Evolutionary conservation across 2,113 vertebrate genomes (phyloP), one percentile per base, ranked within the genome.

Genomic region (Dasypus novemcinctus): DNA sequence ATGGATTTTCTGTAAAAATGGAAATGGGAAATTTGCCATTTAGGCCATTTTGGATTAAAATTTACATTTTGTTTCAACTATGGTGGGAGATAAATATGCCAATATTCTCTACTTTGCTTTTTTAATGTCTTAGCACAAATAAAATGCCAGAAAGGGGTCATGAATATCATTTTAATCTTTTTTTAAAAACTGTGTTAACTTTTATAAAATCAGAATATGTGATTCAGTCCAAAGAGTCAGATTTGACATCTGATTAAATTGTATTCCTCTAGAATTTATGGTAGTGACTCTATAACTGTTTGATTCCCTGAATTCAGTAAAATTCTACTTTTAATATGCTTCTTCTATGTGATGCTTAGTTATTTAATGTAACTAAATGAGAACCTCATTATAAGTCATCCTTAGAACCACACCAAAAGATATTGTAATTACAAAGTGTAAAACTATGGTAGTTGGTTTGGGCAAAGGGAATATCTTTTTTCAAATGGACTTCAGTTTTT

Each of bases 21-120:
- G 29, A 95, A 95, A 84, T 66, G 78, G 46, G 29, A 83, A 79
- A 76, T 54, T 92, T 90, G 25, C 46, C 36, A 87, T 23, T 46
- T 69, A 66, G n/a, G 46, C 17, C 11, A 74, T 92, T 87, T 84
- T 72, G 17, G 0, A 29, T 80, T 93, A 64, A 93, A 90, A 89
- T 78, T 90, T 46, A 82, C 4, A 72, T 92, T 88, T 88, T 96
- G 68, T 91, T 83, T 92, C 31, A 95, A 76, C 41, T 84, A 61
- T 76, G 25, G 43, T 81, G 7, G 20, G 52, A 90, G 57, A 41
- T 83, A 89, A 63, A 78, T 81, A 74, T 79, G 33, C 80, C 83
- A 75, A 69, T 95, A 76, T 81, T 75, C 29, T 89, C 23, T 84
- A 33, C 21, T 68, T 82, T 87, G 71, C 13, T 79, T 93, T 93